A percentile compares a stretch with the other conserved stretches of the same genome.
phyloP scores from a whole-genome alignment of 2,888 invertebrate genomes.

The Cheilosia variabilis region DNA sequence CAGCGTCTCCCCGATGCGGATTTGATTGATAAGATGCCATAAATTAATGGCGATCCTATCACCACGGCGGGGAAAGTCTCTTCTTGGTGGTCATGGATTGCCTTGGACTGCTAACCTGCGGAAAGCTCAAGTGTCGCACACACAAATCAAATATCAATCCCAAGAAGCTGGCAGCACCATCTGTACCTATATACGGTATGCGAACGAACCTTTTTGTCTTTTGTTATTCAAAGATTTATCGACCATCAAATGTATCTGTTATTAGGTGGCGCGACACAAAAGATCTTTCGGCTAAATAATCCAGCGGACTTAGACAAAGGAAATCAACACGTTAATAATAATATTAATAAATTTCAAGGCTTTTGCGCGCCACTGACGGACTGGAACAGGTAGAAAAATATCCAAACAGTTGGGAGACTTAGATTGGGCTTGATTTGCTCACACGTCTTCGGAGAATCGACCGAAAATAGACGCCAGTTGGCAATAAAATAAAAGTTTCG shows the following conservation, averaged over 20 bases:
- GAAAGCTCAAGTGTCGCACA: constrained; percentile 63
- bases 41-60: constrained; percentile 67
- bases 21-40: constrained; percentile 72
- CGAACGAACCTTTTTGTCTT: constrained; percentile 4
- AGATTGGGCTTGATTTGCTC: constrained; percentile 71
- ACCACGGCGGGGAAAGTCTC: constrained; percentile 24
- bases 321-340: constrained; percentile 65
- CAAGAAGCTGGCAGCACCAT: neutral
- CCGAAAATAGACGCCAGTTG: constrained; percentile 66
- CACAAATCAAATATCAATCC: constrained; percentile 66
- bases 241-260: constrained; percentile 74
- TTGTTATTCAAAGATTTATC: constrained; percentile 60
- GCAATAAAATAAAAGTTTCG: constrained; percentile 38
- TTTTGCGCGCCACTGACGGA: constrained; percentile 58
- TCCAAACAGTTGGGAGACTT: constrained; percentile 39
- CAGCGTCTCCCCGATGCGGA: constrained; percentile 24
- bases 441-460: constrained; percentile 72
- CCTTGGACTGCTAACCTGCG: constrained; percentile 9
- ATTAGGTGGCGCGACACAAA: constrained; percentile 75
- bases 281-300: constrained; percentile 47
- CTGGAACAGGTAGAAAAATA: constrained; percentile 68
- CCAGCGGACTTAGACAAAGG: constrained; percentile 66
- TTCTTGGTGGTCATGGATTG: constrained; percentile 62
- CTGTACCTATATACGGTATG: neutral
- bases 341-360: constrained; percentile 75